Evolutionary conservation across 2,888 invertebrate species (phyloP).

Genomic region (Eumerus sabulonum): DNA sequence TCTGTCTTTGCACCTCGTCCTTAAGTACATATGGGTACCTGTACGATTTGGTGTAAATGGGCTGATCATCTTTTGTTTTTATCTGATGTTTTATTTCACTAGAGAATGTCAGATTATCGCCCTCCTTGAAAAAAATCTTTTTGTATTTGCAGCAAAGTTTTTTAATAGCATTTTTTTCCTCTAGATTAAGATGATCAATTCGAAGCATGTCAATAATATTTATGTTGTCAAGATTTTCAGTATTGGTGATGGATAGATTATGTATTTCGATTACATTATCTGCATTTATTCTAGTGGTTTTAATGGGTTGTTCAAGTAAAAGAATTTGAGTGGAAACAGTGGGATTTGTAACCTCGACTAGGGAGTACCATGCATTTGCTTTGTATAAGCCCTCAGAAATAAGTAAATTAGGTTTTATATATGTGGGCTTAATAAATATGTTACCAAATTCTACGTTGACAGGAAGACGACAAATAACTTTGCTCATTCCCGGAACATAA

Average conservation of each 20-base stretch:
- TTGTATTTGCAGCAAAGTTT: too few species aligned
- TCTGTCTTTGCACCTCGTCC: too few species aligned
- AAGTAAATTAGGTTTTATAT: too few species aligned
- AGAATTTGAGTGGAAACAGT: constrained; percentile 26
- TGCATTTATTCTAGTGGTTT: too few species aligned
- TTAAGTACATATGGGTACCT: constrained; percentile 26
- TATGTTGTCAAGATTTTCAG: neutral
- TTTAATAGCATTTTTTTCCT: too few species aligned
- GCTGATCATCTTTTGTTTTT: constrained; percentile 29
- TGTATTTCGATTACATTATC: constrained; percentile 22
- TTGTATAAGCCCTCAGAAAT: too few species aligned
- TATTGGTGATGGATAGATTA: constrained; percentile 16
- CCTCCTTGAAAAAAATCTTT: constrained; percentile 37
- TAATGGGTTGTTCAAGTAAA: constrained; percentile 49
- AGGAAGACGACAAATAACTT: constrained; percentile 43
- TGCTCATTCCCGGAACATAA: constrained; percentile 24
- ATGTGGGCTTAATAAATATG: too few species aligned
- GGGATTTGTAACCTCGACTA: constrained; percentile 41
- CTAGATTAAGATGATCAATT: constrained; percentile 8
- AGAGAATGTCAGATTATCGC: too few species aligned
- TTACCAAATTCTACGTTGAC: constrained; percentile 48
- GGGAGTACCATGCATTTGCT: too few species aligned
- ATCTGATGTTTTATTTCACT: constrained; percentile 31
- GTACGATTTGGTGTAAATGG: constrained; percentile 37
- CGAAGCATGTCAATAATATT: constrained; percentile 6